phyloP scores from a whole-genome alignment of 2,797 vertebrate species.

The Psittacula derbiana region DNA sequence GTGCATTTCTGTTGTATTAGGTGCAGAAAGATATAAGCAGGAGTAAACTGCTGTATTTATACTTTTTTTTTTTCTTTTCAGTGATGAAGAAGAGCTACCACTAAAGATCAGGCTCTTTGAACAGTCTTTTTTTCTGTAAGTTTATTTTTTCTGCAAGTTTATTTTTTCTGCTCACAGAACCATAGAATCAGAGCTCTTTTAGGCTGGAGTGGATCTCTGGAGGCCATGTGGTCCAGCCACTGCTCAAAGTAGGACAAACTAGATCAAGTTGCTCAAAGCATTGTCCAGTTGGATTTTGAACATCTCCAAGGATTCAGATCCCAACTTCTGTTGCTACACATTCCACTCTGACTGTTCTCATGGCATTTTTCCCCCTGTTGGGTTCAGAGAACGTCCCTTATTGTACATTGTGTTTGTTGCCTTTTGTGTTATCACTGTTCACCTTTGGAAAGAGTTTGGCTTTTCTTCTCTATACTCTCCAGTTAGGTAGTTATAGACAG shows the following conservation, averaged over 20 bases:
- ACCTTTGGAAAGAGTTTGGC: not conserved
- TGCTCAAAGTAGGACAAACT: not conserved
- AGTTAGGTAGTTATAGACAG: not conserved
- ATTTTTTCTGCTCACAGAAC: not conserved
- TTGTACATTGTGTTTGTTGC: not conserved
- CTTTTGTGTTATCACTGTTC: not conserved
- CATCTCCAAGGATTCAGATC: not conserved
- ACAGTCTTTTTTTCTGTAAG: not conserved
- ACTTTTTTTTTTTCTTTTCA: not conserved
- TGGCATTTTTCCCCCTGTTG: fast-evolving
- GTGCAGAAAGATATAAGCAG: constrained; percentile 45
- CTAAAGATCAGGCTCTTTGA: not conserved
- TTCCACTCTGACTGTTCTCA: not conserved
- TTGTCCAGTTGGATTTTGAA: not conserved
- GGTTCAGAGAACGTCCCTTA: not conserved
- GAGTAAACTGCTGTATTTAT: constrained; percentile 39
- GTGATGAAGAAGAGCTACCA: constrained; percentile 21
- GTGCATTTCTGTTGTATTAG: constrained; percentile 44
- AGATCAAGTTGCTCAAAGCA: not conserved
- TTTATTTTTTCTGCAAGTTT: not conserved
- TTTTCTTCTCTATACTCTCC: not conserved
- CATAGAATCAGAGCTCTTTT: not conserved
- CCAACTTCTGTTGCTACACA: not conserved
- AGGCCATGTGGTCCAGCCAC: not conserved
- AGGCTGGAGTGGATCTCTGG: not conserved